Evolutionary conservation across 2,113 vertebrate species (phyloP), one percentile per base, ranked within the genome.

Genomic region (Peromyscus polionotus): DNA sequence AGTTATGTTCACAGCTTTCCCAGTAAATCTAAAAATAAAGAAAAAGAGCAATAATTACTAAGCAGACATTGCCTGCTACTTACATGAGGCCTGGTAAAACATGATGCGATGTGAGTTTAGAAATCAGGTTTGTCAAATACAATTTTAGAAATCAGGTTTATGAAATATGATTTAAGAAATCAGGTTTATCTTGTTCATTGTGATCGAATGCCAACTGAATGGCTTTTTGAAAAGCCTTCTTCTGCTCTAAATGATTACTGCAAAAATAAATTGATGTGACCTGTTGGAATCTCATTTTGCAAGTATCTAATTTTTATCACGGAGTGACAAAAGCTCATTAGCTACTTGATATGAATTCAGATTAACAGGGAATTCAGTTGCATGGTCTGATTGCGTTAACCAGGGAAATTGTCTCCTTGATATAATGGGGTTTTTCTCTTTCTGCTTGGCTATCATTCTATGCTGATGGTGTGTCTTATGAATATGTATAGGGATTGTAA

Each of bases 321-420:
- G 48, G n/a, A 75, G 19, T 97, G 84, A 92, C 72, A 45, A 85
- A 90, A 95, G 48, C 45, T 86, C 33, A 93, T 96, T 12, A 67
- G 75, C 68, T 87, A 68, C 96, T 81, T 83, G 79, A 90, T 88
- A 48, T 92, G 90, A 95, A 92, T 96, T 96, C 80, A 92, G 51
- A 93, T 96, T 61, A 90, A 91, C n/a, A 80, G 83, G 65, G 45
- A 96, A n/a, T 93, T 39, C 42, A 76, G 51, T 70, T 70, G 9
- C 73, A 31, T 48, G 59, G 54, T 91, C 75, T 93, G 90, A 92
- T 95, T 86, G 88, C 16, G 85, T 94, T 96, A 96, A 54, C 85
- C 68, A 48, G 84, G 80, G 90, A 96, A 88, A 97, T 88, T 92
- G 72, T 96, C 75, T 77, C 91, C 48, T 95, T 70, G 42, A 3